Evolutionary conservation across 2,113 vertebrate genomes (phyloP), one percentile per base, ranked within the genome.

Genomic region (Apaloderma vittatum): DNA sequence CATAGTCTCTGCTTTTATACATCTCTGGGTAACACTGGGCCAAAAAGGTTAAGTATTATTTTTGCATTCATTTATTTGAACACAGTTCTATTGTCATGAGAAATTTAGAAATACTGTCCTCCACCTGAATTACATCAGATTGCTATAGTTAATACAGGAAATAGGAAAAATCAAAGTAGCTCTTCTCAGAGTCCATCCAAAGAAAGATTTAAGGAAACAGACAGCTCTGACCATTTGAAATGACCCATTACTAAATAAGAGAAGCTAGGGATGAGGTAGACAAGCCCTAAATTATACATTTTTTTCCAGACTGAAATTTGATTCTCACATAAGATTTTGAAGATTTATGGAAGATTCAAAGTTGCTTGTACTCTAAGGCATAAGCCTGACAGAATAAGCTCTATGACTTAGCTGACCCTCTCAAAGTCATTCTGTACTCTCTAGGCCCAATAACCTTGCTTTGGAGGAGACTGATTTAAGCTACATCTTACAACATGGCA

Each of bases 81-180:
- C 17, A 23, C 49, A 34, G 12, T 82, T 54, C 52, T 40, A 36
- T 92, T 94, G 49, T 94, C 83, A 65, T 81, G 73, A 84, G 68
- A 71, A 59, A 91, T 94, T 92, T 96, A 94, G 80, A 91, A 95
- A 89, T 90, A 40, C 49, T 73, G 54, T 83, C 49, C 77, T 95
- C 83, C 80, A 94, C 83, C 77, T 95, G 84, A 94, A 91, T 91
- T 68, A 85, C 58, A 88, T 93, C 78, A 91, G 73, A 55, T 61
- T 94, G 51, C 55, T 93, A 55, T 37, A 81, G 63, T 8, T 91
- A 68, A 81, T 90, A 40, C 61, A 94, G 86, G 79, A 96, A 86
- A 80, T 83, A 83, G 75, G 72, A 93, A 92, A 62, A 89, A 83
- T 72, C 66, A 46, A 81, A 96, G 82, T 19, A 83, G 12, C 67